Evolutionary conservation across 2,797 vertebrate genomes (phyloP), one percentile per base, ranked within the genome.

Genomic region (Euthynnus affinis): DNA sequence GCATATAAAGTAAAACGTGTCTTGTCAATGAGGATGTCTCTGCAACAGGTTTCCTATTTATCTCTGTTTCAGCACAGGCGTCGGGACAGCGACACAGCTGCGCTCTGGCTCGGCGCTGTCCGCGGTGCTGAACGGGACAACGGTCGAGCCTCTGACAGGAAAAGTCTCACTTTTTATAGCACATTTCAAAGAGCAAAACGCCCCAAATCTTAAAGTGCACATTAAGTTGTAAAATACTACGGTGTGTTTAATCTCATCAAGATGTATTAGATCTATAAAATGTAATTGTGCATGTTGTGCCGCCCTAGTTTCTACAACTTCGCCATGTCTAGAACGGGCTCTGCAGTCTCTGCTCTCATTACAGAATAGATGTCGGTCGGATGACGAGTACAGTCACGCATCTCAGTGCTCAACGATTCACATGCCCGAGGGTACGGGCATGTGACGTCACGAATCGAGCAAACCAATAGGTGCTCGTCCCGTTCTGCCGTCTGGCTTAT

Each of bases 121-220:
- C 91, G 23, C 68, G 93, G 94, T 95, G 76, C 94, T 94, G 93
- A 94, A 91, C 17, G 10, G 40, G 59, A 46, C 44, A 6, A 23
- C 5, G 6, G 63, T 65, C 52, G 22, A 37, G 62, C 42, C 44
- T 10, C 46, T 20, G 40, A 53, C 74, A 60, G 60, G 42, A 13
- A 9, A 25, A 8, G 22, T 23, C 32, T 61, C 15, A 5, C 40
- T 66, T 71, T 55, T 34, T 20, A 18, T 25, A 8, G 8, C 44
- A 57, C 20, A 57, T 23, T 61, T 20, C 51, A 20, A 20, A 27
- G 20, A 9, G 0, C 12, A 5, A 37, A 46, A 46, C 15, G 5
- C 2, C 1, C 12, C 23, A 18, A 4, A 58, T 63, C 8, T 42
- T 3, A 20, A 6, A 15, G 42, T n/a, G 42, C 13, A 10, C 9